Conservation (phyloP, 2,797 vertebrate genomes). For the Oceanodroma leucorhoa region DNA sequence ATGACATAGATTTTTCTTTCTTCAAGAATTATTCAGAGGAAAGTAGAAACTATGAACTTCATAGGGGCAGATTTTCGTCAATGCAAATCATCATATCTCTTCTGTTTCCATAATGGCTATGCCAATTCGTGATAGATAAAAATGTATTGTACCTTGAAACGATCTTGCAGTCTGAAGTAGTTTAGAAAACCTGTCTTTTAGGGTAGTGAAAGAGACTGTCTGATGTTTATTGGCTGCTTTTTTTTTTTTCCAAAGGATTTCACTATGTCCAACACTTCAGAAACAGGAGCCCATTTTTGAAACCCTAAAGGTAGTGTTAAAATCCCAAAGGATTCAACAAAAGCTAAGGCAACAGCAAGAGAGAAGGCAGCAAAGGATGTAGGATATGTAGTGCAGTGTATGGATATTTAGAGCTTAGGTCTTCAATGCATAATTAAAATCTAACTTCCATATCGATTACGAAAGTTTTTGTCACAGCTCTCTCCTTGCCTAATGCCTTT, state of each 20-base stretch:
- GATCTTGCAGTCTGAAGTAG: not conserved
- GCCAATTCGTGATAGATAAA: constrained; percentile 13
- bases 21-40: not conserved
- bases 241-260: not conserved
- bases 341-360: not conserved
- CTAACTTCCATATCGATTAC: not conserved
- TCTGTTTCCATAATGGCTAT: not conserved
- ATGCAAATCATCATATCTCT: not conserved
- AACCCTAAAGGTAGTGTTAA: not conserved
- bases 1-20: not conserved
- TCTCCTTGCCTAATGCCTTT: not conserved
- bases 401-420: not conserved
- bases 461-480: not conserved
- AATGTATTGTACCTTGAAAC: not conserved
- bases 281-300: not conserved
- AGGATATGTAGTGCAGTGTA: not conserved
- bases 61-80: not conserved
- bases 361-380: not conserved
- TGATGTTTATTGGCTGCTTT: not conserved
- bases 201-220: not conserved
- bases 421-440: not conserved
- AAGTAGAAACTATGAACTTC: not conserved
- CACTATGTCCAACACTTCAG: not conserved
- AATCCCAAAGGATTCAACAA: not conserved
- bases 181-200: not conserved